Conservation (phyloP, 2,888 invertebrate genomes). For the Aphodius granarius region DNA sequence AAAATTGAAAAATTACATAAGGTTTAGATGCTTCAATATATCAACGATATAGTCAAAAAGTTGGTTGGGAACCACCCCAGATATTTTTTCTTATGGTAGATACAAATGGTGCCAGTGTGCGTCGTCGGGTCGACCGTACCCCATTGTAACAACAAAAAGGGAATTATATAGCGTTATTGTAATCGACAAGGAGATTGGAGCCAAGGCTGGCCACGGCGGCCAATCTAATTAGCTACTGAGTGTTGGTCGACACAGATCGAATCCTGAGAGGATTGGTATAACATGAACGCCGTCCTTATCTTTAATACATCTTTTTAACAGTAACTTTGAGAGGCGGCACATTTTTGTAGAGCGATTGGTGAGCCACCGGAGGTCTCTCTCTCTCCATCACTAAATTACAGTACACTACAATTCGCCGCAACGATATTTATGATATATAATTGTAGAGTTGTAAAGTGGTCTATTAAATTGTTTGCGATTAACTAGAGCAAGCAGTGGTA, state of each 20-base stretch:
- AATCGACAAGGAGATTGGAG: slow-evolving; percentile 15
- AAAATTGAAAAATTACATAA: no score
- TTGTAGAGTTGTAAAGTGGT: slow-evolving; percentile 21
- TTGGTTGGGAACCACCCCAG: no score
- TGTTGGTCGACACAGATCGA: slow-evolving; percentile 27
- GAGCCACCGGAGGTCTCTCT: slow-evolving; percentile 14
- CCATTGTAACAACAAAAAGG: slow-evolving; percentile 1
- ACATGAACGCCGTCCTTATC: slow-evolving; percentile 23
- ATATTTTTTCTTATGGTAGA: no score
- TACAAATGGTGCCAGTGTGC: background rate
- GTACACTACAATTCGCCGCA: slow-evolving; percentile 11
- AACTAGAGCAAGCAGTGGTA: background rate
- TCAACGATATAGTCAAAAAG: no score
- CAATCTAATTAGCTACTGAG: slow-evolving; percentile 36
- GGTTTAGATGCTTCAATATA: no score
- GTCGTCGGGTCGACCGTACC: background rate
- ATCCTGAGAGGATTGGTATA: slow-evolving; percentile 24
- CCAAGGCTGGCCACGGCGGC: slow-evolving; percentile 24
- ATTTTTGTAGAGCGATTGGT: slow-evolving; percentile 19
- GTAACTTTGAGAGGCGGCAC: slow-evolving; percentile 23
- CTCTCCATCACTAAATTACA: slow-evolving; percentile 21
- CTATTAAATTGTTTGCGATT: slow-evolving; percentile 10
- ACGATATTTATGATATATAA: slow-evolving; percentile 24
- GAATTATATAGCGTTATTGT: slow-evolving; percentile 10
- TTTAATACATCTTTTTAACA: slow-evolving; percentile 30